Percentiles rank a stretch among this genome's conserved stretches.
Conservation (phyloP, 2,888 invertebrate genomes). For the Mystacides longicornis region DNA sequence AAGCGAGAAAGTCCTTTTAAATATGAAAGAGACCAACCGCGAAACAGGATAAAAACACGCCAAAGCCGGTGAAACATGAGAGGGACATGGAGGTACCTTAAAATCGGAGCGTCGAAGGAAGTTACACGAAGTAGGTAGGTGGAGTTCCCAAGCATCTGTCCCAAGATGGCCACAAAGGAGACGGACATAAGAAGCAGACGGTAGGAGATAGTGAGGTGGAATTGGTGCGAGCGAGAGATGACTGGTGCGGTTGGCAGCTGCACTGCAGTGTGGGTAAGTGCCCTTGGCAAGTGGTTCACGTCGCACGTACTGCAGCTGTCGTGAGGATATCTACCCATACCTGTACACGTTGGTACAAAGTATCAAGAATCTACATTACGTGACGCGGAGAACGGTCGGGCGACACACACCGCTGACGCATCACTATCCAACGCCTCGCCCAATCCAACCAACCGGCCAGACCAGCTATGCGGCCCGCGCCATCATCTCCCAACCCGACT, state of each 20-base stretch:
- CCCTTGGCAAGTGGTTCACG: conserved; percentile 16
- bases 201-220: too few species aligned
- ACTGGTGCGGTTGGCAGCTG: conserved; percentile 5
- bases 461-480: not conserved
- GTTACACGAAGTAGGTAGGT: too few species aligned
- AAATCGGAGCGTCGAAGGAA: too few species aligned
- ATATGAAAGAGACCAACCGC: too few species aligned
- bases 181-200: too few species aligned
- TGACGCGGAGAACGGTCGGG: not conserved
- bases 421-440: conserved; percentile 35
- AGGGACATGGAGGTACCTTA: too few species aligned
- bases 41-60: too few species aligned
- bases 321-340: not conserved
- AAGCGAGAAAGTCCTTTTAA: too few species aligned
- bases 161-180: too few species aligned
- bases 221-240: not conserved
- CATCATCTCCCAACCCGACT: conserved; percentile 3
- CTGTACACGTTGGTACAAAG: not conserved
- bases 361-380: not conserved
- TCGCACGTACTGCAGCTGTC: conserved; percentile 10
- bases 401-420: not conserved
- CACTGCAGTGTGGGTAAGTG: conserved; percentile 6
- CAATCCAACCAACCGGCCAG: conserved; percentile 10
- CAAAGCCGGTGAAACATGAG: too few species aligned
- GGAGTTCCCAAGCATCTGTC: too few species aligned